Evolutionary conservation across 2,888 invertebrate species (phyloP).

Genomic region (Acanthosepion lycidas): DNA sequence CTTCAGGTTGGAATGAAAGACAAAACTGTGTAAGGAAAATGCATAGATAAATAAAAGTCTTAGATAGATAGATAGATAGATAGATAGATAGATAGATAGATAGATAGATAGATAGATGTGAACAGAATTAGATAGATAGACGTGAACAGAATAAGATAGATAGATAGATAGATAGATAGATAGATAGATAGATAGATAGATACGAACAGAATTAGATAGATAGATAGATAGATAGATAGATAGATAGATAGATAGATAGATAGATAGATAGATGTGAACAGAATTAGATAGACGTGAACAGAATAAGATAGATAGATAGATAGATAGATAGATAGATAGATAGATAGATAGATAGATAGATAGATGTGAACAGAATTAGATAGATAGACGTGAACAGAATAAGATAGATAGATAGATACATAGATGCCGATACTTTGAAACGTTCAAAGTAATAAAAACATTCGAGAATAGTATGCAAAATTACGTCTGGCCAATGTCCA

Average conservation of each 20-base stretch:
- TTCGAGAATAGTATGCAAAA: too few relatives aligned
- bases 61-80: background rate
- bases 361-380: background rate
- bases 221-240: background rate
- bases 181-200: background rate
- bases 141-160: too few relatives aligned
- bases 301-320: too few relatives aligned
- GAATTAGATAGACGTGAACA: background rate
- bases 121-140: background rate
- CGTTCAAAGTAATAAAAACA: too few relatives aligned
- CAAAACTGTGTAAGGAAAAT: too few relatives aligned
- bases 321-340: too few relatives aligned
- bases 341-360: background rate
- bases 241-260: background rate
- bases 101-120: background rate
- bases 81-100: background rate
- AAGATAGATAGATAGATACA: background rate
- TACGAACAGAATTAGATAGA: too few relatives aligned
- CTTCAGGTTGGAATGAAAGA: too few relatives aligned
- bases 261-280: background rate
- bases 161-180: background rate
- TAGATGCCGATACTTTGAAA: background rate
- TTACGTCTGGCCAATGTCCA: too few relatives aligned
- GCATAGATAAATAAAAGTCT: background rate
- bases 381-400: too few relatives aligned